Evolutionary conservation across 2,113 vertebrate genomes (phyloP).

Genomic region (Sorex araneus): DNA sequence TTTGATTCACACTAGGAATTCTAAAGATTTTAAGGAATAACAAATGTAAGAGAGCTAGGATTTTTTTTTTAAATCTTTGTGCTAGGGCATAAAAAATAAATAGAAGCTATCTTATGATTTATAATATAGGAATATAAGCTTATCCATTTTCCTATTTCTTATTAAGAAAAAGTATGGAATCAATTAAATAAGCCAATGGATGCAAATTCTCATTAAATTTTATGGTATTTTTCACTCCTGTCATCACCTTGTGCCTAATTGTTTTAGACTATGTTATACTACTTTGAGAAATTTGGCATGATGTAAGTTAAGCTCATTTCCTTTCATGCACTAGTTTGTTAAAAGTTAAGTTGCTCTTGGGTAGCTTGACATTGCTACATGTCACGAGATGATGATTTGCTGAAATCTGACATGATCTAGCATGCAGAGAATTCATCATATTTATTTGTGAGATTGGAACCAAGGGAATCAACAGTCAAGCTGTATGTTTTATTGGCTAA

Average conservation of each 20-base stretch:
- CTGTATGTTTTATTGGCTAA: slow-evolving; percentile 54
- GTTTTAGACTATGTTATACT: slow-evolving; percentile 29
- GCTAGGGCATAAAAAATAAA: neutral
- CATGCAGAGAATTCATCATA: slow-evolving; percentile 36
- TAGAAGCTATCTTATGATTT: slow-evolving; percentile 12
- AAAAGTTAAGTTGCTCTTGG: slow-evolving; percentile 53
- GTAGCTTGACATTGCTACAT: slow-evolving; percentile 57
- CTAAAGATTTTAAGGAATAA: neutral
- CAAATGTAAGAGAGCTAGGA: neutral
- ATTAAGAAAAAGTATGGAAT: slow-evolving; percentile 33
- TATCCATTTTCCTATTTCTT: neutral
- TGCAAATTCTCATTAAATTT: slow-evolving; percentile 47
- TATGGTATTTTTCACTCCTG: neutral
- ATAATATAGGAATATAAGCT: neutral
- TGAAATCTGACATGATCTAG: slow-evolving; percentile 51
- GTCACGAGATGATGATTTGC: slow-evolving; percentile 67
- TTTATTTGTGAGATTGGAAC: slow-evolving; percentile 70
- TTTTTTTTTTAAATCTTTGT: slow-evolving; percentile 53
- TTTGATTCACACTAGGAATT: slow-evolving; percentile 46
- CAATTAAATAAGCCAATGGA: slow-evolving; percentile 44
- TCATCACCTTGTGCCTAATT: slow-evolving; percentile 34
- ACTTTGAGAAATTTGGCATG: slow-evolving; percentile 45
- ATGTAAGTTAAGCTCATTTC: slow-evolving; percentile 67
- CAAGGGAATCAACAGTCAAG: slow-evolving; percentile 16
- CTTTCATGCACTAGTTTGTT: slow-evolving; percentile 38